A percentile compares a stretch with the other conserved stretches of the same genome.
Conservation (phyloP, 2,797 vertebrate genomes). For the Ptychadena robeensis region DNA sequence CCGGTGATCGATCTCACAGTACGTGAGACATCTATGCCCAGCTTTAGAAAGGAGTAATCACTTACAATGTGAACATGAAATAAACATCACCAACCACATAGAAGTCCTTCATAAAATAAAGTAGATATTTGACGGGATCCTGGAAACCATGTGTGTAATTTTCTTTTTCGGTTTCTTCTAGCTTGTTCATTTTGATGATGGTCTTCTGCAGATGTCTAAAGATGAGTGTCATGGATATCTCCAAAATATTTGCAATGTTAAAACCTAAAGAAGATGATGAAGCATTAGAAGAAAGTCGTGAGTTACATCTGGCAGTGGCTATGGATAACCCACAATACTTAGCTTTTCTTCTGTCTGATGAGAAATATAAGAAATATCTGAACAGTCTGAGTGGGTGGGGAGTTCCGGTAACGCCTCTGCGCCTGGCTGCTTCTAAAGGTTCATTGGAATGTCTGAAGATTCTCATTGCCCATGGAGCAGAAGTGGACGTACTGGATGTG, state of each 20-base stretch:
- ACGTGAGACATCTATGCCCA: too few relatives aligned
- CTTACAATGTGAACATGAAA: too few relatives aligned
- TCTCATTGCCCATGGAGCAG: slow-evolving; percentile 84
- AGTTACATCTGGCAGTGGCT: slow-evolving; percentile 81
- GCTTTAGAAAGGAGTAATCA: too few relatives aligned
- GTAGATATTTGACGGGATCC: too few relatives aligned
- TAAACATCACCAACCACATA: too few relatives aligned
- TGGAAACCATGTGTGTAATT: too few relatives aligned
- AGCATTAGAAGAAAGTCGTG: slow-evolving; percentile 73
- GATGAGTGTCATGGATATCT: slow-evolving; percentile 94
- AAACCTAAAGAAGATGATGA: slow-evolving; percentile 80
- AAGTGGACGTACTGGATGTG: slow-evolving; percentile 89
- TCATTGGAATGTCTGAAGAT: slow-evolving; percentile 81
- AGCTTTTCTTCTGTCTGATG: slow-evolving; percentile 80
- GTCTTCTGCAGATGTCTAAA: slow-evolving; percentile 68
- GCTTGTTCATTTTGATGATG: slow-evolving; percentile 63
- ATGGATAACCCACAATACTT: slow-evolving; percentile 77
- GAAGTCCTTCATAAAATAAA: too few relatives aligned
- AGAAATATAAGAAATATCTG: slow-evolving; percentile 80
- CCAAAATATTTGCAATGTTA: slow-evolving; percentile 92
- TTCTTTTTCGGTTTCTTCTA: background rate
- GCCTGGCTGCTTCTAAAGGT: slow-evolving; percentile 84
- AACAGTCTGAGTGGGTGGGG: slow-evolving; percentile 91
- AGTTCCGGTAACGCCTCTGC: slow-evolving; percentile 86
- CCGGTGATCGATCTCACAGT: too few relatives aligned